A percentile compares a stretch with the other conserved stretches of the same genome.
phyloP scores from a whole-genome alignment of 2,797 vertebrate genomes.

The Pteropus rufus region DNA sequence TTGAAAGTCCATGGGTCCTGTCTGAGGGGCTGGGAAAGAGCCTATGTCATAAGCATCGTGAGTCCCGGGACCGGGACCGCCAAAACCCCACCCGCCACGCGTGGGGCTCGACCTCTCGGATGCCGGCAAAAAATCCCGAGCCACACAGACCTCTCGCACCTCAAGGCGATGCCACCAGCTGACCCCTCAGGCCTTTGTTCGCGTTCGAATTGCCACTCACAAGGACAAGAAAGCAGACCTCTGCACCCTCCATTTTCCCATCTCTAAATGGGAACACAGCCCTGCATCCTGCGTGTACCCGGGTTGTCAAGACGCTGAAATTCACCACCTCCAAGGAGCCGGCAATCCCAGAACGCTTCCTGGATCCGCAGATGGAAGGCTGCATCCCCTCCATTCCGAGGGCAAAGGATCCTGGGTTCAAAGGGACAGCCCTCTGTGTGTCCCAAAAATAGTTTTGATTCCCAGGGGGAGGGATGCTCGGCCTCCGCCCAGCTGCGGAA shows the following conservation, averaged over 20 bases:
- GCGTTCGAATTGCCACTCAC: fast-evolving
- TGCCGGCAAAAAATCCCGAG: fast-evolving
- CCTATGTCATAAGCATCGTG: background rate
- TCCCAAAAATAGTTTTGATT: background rate
- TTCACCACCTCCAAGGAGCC: fast-evolving
- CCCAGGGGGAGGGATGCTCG: background rate
- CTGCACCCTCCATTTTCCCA: background rate
- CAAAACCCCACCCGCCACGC: fast-evolving
- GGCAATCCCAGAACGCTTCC: fast-evolving
- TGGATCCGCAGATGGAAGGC: fast-evolving
- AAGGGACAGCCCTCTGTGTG: background rate
- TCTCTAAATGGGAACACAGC: background rate
- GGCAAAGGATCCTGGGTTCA: background rate
- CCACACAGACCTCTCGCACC: fast-evolving
- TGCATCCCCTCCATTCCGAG: fast-evolving
- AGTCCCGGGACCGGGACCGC: fast-evolving
- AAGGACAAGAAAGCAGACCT: background rate
- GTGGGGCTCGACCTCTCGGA: background rate
- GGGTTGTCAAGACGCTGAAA: fast-evolving
- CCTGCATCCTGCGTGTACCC: fast-evolving
- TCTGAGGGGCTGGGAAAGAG: background rate
- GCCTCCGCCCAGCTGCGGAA: fast-evolving
- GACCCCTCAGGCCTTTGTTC: background rate
- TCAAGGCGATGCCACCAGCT: background rate
- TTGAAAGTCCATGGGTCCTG: fast-evolving